These are phyloP conservation scores for Parazoanthus swiftii DNA, from an alignment of 92 coral and sea anemone species.

Conservation along the genomic window DNA sequence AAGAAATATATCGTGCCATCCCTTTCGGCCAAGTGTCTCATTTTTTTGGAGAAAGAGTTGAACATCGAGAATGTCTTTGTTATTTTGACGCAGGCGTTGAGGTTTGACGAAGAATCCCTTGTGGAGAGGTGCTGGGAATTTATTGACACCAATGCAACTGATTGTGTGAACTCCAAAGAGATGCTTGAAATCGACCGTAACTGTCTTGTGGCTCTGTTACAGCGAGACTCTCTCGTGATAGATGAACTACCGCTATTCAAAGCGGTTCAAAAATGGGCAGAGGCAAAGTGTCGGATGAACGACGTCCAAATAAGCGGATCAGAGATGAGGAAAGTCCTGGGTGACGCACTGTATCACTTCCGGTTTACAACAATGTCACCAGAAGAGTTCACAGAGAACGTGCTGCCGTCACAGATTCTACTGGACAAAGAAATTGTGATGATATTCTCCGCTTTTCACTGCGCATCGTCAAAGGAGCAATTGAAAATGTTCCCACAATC, in stretches of 20 bases:
- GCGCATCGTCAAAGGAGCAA: neutral
- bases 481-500: neutral
- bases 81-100: conserved; percentile 41
- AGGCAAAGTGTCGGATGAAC: conserved; percentile 21
- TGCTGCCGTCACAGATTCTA: neutral
- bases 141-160: conserved; percentile 38
- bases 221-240: conserved; percentile 43
- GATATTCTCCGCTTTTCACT: neutral
- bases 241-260: conserved; percentile 42
- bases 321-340: conserved; percentile 46
- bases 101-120: conserved; percentile 35
- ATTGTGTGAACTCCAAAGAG: conserved; percentile 31
- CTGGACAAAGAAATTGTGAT: neutral
- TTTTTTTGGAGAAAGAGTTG: conserved; percentile 1
- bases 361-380: conserved; percentile 43
- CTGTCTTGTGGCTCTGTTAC: conserved; percentile 23
- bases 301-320: neutral
- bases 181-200: conserved; percentile 26
- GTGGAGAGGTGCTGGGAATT: conserved; percentile 48
- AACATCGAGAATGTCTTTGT: conserved; percentile 43
- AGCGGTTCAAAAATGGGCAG: conserved; percentile 50
- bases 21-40: conserved; percentile 34
- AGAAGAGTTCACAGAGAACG: conserved; percentile 3
- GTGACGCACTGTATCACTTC: conserved; percentile 42
- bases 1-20: conserved; percentile 53